Evolutionary conservation across 2,113 vertebrate genomes (phyloP), one percentile per base, ranked within the genome.

Genomic region (Morphnarchus princeps): DNA sequence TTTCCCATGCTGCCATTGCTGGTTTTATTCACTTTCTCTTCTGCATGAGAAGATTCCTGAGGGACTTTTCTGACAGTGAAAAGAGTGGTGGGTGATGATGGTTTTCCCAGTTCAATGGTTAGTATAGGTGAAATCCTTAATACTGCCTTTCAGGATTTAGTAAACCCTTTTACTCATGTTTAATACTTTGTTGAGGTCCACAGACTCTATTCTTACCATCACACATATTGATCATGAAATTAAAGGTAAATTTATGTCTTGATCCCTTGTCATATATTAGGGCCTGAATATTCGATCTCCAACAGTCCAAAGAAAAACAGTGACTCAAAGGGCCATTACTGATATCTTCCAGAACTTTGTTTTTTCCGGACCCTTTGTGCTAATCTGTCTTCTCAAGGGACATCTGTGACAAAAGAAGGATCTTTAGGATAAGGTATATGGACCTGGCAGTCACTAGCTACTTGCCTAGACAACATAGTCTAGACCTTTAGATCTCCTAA

Each of bases 41-140:
- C 42, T 43, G 6, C n/a, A 36, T 1, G 2, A 76, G 61, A 78
- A 84, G 4, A 67, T 63, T 6, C 7, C 12, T 0, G 0, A 76
- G 14, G 38, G 26, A n/a, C 21, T 83, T 93, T 54, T 80, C 62
- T 83, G 59, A 55, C 16, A 22, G 50, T 22, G 8, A 40, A 10
- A 79, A 80, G 11, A 34, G 13, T 40, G 26, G 43, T 42, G 32
- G 11, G 11, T 3, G 2, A 28, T 72, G 28, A 52, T 52, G 50
- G 16, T 55, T 83, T 91, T 78, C 17, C 34, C 13, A 72, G 49
- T 81, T 87, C 16, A 74, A 4, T 16, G 10, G 17, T 47, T 36
- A 66, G 16, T n/a, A 49, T 10, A 70, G 18, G 5, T 66, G 45
- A 93, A 96, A 89, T 74, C 17, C 34, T 88, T 78, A 77, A 59